These are phyloP conservation scores for Leptopilina boulardi DNA, from an alignment of 1,140 invertebrate genomes.

Conservation along the genomic window DNA sequence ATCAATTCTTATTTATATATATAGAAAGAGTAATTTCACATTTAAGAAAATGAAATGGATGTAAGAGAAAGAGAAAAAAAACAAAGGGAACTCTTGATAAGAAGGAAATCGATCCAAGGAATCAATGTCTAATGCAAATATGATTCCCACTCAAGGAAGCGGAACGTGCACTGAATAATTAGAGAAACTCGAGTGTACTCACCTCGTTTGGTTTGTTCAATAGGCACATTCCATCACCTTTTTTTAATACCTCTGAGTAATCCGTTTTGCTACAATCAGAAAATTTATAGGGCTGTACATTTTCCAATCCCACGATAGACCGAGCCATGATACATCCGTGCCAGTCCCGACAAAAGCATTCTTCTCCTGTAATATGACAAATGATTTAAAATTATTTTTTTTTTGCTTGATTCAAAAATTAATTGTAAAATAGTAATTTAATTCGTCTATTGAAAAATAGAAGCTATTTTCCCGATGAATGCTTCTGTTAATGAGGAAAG, in stretches of 20 bases:
- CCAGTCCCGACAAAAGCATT: slow-evolving; percentile 93
- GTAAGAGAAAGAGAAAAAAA: not conserved
- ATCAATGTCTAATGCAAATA: slow-evolving; percentile 3
- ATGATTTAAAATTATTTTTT: too few relatives aligned
- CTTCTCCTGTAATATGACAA: slow-evolving; percentile 73
- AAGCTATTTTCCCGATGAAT: too few relatives aligned
- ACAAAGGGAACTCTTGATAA: not conserved
- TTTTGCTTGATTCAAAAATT: too few relatives aligned
- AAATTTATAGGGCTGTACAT: slow-evolving; percentile 95
- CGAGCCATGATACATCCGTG: slow-evolving; percentile 97
- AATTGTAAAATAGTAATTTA: too few relatives aligned
- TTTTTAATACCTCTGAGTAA: slow-evolving; percentile 87
- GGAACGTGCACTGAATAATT: not conserved
- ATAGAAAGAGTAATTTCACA: not conserved
- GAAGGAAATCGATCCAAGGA: slow-evolving; percentile 7
- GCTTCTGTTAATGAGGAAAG: too few relatives aligned
- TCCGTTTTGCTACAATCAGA: slow-evolving; percentile 91
- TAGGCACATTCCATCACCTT: slow-evolving; percentile 89
- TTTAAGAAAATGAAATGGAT: not conserved
- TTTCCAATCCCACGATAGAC: slow-evolving; percentile 92
- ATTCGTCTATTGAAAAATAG: too few relatives aligned
- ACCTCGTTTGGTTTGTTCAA: slow-evolving; percentile 95
- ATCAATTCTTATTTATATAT: too few relatives aligned
- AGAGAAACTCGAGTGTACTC: slow-evolving; percentile 55
- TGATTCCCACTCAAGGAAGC: slow-evolving; percentile 21